A percentile compares a stretch with the other conserved stretches of the same genome.
Evolutionary conservation across 2,888 invertebrate species (phyloP).

Genomic region (Germaria angustata): DNA sequence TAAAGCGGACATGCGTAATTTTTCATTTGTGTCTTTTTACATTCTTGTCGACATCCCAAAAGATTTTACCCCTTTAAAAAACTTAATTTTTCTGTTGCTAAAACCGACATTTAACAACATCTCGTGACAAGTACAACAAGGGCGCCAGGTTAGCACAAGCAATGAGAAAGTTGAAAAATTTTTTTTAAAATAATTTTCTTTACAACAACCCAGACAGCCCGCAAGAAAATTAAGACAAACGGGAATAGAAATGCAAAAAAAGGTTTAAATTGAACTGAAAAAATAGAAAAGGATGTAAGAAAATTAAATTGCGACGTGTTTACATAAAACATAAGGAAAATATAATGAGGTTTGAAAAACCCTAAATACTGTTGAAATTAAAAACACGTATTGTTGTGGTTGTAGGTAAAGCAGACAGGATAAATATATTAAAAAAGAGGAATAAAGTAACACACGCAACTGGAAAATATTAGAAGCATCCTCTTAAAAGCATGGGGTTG

Average conservation of each 20-base stretch:
- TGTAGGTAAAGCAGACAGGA: not conserved
- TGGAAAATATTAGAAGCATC: too few relatives aligned
- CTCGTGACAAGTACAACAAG: constrained; percentile 18
- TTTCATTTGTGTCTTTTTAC: not conserved
- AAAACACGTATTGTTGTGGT: not conserved
- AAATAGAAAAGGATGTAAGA: not conserved
- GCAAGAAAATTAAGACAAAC: constrained; percentile 50
- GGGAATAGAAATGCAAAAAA: not conserved
- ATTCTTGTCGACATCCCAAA: constrained; percentile 24
- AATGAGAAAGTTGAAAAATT: constrained; percentile 10
- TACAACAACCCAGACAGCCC: constrained; percentile 47
- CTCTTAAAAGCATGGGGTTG: too few relatives aligned
- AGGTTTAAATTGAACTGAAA: not conserved
- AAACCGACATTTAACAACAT: constrained; percentile 1
- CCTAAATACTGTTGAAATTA: not conserved
- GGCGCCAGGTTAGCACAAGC: not conserved
- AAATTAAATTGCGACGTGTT: constrained; percentile 48
- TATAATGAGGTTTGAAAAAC: constrained; percentile 2
- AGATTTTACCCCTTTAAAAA: constrained; percentile 40
- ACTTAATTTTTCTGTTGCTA: not conserved
- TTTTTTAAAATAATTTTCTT: constrained; percentile 62
- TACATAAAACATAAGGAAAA: constrained; percentile 22
- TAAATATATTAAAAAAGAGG: not conserved
- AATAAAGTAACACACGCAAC: too few relatives aligned
- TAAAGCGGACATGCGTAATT: constrained; percentile 26